phyloP scores from a whole-genome alignment of 2,113 vertebrate species.

The Saguinus midas region DNA sequence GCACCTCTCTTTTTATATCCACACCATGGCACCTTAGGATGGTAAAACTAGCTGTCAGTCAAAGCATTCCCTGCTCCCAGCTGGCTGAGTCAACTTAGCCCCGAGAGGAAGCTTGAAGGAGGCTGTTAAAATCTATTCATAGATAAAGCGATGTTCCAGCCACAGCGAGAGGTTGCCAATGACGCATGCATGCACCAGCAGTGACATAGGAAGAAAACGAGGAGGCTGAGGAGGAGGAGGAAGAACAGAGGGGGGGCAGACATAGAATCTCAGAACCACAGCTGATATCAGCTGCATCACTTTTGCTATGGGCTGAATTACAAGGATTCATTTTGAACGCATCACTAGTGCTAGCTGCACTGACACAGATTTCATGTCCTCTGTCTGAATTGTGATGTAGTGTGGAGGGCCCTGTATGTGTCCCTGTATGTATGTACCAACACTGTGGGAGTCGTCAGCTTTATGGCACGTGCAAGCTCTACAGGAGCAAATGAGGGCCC shows the following conservation, averaged over 20 bases:
- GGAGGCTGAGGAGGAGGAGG: conserved; percentile 23
- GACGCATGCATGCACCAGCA: conserved; percentile 55
- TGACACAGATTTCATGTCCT: neutral
- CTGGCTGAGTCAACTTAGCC: conserved; percentile 63
- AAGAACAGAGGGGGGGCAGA: neutral
- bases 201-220: conserved; percentile 12
- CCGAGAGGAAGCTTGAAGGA: conserved; percentile 71
- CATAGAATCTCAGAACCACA: neutral
- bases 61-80: neutral
- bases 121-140: conserved; percentile 78
- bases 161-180: conserved; percentile 68
- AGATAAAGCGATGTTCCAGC: conserved; percentile 50
- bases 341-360: neutral
- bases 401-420: too few species aligned
- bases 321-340: neutral
- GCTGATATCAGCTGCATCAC: neutral
- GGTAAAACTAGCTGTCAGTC: conserved; percentile 40
- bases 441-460: neutral
- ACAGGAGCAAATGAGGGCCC: neutral
- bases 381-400: neutral
- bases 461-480: neutral
- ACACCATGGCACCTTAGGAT: neutral
- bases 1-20: neutral
- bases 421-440: neutral
- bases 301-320: neutral